Evolutionary conservation across 2,888 invertebrate species (phyloP).

Genomic region (Scaptodrosophila latifasciaeformis): DNA sequence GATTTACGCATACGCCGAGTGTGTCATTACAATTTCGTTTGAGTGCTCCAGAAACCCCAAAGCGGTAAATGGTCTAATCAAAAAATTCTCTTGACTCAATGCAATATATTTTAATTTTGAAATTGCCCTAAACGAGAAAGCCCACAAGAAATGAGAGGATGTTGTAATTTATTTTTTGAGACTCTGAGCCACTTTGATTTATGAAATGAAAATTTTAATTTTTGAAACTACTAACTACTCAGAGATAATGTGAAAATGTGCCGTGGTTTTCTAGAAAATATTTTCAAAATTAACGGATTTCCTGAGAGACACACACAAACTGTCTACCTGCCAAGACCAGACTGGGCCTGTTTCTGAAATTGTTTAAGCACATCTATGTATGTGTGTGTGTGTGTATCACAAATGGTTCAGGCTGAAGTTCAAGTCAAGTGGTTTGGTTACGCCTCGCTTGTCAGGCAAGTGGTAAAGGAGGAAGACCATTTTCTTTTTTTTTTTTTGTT

Average conservation of each 20-base stretch:
- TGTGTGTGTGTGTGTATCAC: slow-evolving; percentile 7
- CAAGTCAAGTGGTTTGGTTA: slow-evolving; percentile 47
- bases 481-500: slow-evolving; percentile 12
- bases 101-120: slow-evolving; percentile 34
- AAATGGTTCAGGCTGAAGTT: too few species aligned
- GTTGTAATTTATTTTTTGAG: too few species aligned
- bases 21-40: slow-evolving; percentile 43
- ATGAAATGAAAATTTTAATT: too few species aligned
- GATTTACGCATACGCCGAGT: slow-evolving; percentile 63
- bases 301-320: slow-evolving; percentile 32
- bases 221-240: too few species aligned
- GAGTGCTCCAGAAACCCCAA: background rate
- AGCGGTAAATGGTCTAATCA: slow-evolving; percentile 47
- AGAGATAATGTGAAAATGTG: too few species aligned
- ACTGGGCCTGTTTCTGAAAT: too few species aligned
- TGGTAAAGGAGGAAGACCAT: slow-evolving; percentile 22
- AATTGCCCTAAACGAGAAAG: too few species aligned
- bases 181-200: too few species aligned
- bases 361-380: background rate
- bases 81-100: slow-evolving; percentile 39
- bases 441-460: too few species aligned
- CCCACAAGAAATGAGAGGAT: too few species aligned
- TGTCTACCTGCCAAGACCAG: background rate
- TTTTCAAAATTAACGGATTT: slow-evolving; percentile 61
- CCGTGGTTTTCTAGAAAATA: too few species aligned